These are phyloP conservation scores for Falcunculus frontatus DNA, from an alignment of 2,113 vertebrate genomes.

Conservation along the genomic window DNA sequence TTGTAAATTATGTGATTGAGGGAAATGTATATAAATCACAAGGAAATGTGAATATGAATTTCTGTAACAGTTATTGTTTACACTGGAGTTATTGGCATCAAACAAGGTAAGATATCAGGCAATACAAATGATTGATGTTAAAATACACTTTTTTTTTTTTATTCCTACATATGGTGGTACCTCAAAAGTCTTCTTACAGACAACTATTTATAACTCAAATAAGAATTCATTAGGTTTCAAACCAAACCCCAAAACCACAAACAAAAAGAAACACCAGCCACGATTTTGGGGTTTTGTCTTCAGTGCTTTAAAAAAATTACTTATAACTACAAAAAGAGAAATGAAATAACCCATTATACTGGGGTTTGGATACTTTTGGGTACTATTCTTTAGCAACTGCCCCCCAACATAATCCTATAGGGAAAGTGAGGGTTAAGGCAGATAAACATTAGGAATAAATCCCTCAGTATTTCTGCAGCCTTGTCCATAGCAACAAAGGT, in stretches of 20 bases:
- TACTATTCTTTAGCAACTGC: not conserved
- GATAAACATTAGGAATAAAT: not conserved
- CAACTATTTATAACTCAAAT: not conserved
- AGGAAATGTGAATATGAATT: not conserved
- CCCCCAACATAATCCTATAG: not conserved
- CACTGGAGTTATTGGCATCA: not conserved
- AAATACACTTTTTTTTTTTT: too few relatives aligned
- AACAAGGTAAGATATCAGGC: not conserved
- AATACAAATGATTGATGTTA: not conserved
- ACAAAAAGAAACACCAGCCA: not conserved
- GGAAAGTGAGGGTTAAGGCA: not conserved
- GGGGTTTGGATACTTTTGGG: accelerated
- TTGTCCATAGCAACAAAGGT: not conserved
- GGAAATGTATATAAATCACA: not conserved
- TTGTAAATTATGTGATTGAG: not conserved
- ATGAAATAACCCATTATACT: not conserved
- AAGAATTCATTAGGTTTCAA: not conserved
- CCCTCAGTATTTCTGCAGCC: not conserved
- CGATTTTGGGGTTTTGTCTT: not conserved
- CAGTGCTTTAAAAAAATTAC: not conserved
- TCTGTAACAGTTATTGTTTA: accelerated
- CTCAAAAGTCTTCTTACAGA: not conserved
- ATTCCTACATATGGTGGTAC: not conserved
- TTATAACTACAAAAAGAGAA: not conserved
- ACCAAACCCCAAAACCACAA: not conserved